phyloP scores from a whole-genome alignment of 1,140 invertebrate genomes.

The Anastatus disparis region DNA sequence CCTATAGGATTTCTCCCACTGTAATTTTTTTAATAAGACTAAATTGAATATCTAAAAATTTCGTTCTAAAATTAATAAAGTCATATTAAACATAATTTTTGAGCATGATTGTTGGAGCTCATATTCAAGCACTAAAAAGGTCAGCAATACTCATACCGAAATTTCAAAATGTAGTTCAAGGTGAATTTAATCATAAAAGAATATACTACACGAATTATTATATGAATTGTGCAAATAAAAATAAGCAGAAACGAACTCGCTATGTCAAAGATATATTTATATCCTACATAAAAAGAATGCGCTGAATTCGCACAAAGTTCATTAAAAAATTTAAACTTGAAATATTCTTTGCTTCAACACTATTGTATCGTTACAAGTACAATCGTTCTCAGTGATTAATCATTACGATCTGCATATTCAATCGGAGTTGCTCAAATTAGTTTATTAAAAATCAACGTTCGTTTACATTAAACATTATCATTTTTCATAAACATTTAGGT shows the following conservation, averaged over 20 bases:
- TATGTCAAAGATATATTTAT: background rate
- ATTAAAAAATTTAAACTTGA: background rate
- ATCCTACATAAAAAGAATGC: background rate
- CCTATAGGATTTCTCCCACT: no score
- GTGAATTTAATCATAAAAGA: background rate
- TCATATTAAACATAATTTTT: no score
- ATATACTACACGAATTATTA: background rate
- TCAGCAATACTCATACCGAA: background rate
- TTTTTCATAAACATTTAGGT: slow-evolving; percentile 5
- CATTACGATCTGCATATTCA: background rate
- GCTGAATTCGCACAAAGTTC: background rate
- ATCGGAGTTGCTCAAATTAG: background rate
- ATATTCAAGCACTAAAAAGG: no score
- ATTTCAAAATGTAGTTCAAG: background rate
- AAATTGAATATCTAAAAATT: no score
- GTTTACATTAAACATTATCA: background rate
- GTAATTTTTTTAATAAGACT: no score
- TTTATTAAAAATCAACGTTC: background rate
- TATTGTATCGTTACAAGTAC: background rate
- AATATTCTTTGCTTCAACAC: background rate
- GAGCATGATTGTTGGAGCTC: no score
- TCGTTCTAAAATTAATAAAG: no score
- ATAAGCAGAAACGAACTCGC: no score
- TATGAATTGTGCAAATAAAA: background rate
- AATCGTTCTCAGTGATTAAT: background rate